Conservation (phyloP, 2,113 vertebrate genomes). For the Dipodomys merriami region DNA sequence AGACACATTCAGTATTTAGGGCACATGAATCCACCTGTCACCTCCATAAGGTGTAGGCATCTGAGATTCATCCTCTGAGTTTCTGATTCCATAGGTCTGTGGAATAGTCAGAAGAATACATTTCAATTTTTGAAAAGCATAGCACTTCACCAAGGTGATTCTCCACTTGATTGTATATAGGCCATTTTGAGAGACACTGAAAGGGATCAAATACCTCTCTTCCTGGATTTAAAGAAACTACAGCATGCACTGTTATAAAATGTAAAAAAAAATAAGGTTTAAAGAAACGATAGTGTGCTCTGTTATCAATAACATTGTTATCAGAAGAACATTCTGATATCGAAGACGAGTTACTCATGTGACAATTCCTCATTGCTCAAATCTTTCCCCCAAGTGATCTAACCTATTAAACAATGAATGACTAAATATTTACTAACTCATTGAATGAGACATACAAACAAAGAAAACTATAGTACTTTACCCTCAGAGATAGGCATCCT, state of each 20-base stretch:
- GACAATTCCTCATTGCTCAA: slow-evolving; percentile 3
- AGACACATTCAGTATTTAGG: neutral
- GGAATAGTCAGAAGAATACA: neutral
- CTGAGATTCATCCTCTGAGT: neutral
- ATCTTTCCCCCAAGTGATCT: neutral
- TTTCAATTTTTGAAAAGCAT: slow-evolving; percentile 3
- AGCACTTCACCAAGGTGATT: neutral
- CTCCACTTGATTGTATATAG: neutral
- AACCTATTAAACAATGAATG: neutral
- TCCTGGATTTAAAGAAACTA: neutral
- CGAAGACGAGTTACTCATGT: neutral
- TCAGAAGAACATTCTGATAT: slow-evolving; percentile 18
- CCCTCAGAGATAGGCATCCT: neutral
- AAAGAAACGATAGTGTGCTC: too few species aligned
- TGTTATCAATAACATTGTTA: too few species aligned
- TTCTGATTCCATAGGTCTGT: slow-evolving; percentile 17
- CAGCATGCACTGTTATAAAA: too few species aligned
- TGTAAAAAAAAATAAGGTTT: too few species aligned
- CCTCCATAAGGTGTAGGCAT: slow-evolving; percentile 16
- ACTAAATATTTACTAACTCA: neutral
- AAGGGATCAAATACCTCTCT: neutral
- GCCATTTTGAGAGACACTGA: neutral
- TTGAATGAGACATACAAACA: neutral
- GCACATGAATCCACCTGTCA: neutral
- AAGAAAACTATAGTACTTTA: neutral